Percentiles rank a stretch among this genome's conserved stretches.
Conservation (phyloP, 1,140 invertebrate species). For the Scaptomyza hsui region DNA sequence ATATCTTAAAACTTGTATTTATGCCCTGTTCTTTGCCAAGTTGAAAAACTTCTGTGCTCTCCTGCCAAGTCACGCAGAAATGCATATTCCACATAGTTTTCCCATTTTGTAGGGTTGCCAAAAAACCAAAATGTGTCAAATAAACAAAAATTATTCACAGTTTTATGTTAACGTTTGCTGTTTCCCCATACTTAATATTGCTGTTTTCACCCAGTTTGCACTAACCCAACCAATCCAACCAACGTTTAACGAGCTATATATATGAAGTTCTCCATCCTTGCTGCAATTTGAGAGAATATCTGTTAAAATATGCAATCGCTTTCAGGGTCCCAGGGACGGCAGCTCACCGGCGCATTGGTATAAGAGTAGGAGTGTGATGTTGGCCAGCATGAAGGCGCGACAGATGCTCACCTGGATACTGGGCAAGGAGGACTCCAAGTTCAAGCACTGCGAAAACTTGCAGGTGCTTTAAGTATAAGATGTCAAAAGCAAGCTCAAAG, state of each 20-base stretch:
- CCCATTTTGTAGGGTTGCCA: conserved; percentile 37
- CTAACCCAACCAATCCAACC: conserved; percentile 7
- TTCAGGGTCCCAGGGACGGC: conserved; percentile 85
- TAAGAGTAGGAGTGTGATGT: conserved; percentile 91
- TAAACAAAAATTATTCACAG: conserved; percentile 37
- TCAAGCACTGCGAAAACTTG: conserved; percentile 95
- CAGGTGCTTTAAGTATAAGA: conserved; percentile 87
- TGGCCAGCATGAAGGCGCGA: conserved; percentile 93
- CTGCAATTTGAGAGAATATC: not conserved
- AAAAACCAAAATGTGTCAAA: conserved; percentile 56
- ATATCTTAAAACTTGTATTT: not conserved
- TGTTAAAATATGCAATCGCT: conserved; percentile 19
- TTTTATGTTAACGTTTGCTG: conserved; percentile 15
- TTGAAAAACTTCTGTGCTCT: conserved; percentile 11
- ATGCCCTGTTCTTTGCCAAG: not conserved
- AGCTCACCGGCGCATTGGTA: conserved; percentile 90
- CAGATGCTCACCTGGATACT: conserved; percentile 96
- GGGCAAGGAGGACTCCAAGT: conserved; percentile 94
- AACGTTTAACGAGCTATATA: not conserved
- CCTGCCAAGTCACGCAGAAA: conserved; percentile 10
- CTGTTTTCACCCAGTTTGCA: conserved; percentile 15
- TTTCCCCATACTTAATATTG: conserved; percentile 20
- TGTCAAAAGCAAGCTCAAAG: not conserved
- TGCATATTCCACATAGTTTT: conserved; percentile 14
- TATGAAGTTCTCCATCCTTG: not conserved